phyloP scores from a whole-genome alignment of 1,140 invertebrate species.

The Hypsibius dujardini region DNA sequence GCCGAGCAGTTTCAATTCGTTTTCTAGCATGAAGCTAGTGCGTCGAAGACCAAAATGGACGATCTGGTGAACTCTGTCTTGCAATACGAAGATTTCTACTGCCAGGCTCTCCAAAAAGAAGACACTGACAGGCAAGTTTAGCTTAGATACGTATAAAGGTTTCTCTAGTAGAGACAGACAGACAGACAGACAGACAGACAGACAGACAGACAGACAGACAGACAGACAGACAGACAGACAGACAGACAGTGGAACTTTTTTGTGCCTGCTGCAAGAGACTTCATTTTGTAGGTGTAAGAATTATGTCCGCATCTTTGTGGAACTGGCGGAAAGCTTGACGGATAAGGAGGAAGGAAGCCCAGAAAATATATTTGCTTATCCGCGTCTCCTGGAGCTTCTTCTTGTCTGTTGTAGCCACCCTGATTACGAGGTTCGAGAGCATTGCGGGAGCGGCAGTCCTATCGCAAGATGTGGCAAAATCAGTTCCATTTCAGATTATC shows the following conservation, averaged over 20 bases:
- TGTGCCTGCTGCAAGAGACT: background rate
- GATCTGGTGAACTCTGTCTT: background rate
- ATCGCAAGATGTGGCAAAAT: too few relatives aligned
- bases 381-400: background rate
- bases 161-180: too few relatives aligned
- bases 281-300: conserved; percentile 10
- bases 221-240: too few relatives aligned
- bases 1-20: background rate
- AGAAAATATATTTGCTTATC: background rate
- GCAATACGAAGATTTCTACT: background rate
- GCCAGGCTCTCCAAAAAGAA: background rate
- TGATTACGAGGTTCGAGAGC: conserved; percentile 1
- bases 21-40: background rate
- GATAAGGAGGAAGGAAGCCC: background rate
- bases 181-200: too few relatives aligned
- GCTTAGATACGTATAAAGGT: background rate
- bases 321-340: background rate
- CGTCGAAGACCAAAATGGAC: background rate
- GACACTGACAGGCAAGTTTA: background rate
- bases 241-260: background rate
- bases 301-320: background rate
- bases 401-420: conserved; percentile 2
- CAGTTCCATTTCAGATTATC: background rate
- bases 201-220: too few relatives aligned
- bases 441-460: background rate